A percentile compares a stretch with the other conserved stretches of the same genome.
These are phyloP conservation scores for Sinocyclocheilus maitianheensis DNA, from an alignment of 2,113 vertebrate genomes.

Conservation along the genomic window DNA sequence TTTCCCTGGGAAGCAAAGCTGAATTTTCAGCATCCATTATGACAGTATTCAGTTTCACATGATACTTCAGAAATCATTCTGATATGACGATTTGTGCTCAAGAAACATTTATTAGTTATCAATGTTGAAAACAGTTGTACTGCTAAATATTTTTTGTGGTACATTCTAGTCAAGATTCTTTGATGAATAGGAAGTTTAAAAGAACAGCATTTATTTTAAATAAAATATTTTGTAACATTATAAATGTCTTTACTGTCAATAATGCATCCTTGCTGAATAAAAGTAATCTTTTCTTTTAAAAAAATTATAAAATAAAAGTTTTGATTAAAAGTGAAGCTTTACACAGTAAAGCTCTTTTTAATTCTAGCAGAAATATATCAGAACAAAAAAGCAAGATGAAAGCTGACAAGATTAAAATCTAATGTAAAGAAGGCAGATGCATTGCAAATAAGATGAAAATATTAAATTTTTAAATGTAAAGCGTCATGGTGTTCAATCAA, in stretches of 20 bases:
- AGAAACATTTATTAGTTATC: too few species aligned
- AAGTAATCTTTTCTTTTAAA: neutral
- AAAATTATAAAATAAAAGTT: neutral
- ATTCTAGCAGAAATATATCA: neutral
- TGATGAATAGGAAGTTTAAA: too few species aligned
- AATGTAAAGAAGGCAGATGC: neutral
- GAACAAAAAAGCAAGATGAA: neutral
- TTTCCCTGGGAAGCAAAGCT: neutral
- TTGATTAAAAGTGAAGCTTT: neutral
- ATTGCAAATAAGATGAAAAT: neutral
- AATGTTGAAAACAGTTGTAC: too few species aligned
- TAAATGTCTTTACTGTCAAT: neutral
- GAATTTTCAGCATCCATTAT: neutral
- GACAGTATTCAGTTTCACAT: neutral
- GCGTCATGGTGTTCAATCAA: too few species aligned
- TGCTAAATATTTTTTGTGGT: too few species aligned
- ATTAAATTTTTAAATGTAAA: too few species aligned
- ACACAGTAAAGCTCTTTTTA: neutral
- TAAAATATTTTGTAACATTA: neutral
- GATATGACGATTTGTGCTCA: neutral
- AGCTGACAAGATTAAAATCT: neutral
- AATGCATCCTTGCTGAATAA: neutral
- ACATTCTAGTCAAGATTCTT: too few species aligned
- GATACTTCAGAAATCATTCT: neutral
- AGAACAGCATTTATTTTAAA: too few species aligned